Percentiles rank a stretch among this genome's conserved stretches.
Conservation (phyloP, 2,113 vertebrate species). For the Xiphophorus maculatus region DNA sequence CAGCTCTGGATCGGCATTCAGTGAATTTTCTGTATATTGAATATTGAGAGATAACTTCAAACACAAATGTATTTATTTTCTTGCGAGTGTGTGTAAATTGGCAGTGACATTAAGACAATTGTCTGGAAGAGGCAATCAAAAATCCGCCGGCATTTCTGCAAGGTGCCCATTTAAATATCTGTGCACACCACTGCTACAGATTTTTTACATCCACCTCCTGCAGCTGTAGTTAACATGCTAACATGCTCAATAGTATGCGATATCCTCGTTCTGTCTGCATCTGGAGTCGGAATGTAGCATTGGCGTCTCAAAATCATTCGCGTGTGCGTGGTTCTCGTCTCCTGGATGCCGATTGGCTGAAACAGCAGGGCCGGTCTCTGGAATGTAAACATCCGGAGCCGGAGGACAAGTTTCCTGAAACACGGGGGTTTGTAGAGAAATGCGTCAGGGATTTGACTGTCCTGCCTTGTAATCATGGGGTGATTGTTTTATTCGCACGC, state of each 20-base stretch:
- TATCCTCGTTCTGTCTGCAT: not conserved
- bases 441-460: conserved; percentile 9
- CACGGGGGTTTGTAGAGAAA: conserved; percentile 7
- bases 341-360: conserved; percentile 47
- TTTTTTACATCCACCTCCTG: too few species aligned
- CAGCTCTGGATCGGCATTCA: too few species aligned
- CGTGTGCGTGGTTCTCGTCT: conserved; percentile 15
- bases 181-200: too few species aligned
- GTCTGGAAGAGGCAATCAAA: too few species aligned
- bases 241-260: not conserved
- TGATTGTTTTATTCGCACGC: conserved; percentile 36
- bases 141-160: too few species aligned
- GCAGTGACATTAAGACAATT: too few species aligned
- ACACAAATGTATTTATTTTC: too few species aligned
- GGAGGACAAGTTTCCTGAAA: conserved; percentile 15
- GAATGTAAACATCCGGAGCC: conserved; percentile 55
- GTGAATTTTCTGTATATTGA: too few species aligned
- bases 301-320: conserved; percentile 30
- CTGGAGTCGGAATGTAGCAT: not conserved
- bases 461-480: conserved; percentile 29
- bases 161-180: too few species aligned
- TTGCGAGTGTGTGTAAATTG: too few species aligned
- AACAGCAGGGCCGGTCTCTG: conserved; percentile 22
- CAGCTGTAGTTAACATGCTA: not conserved
- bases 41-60: too few species aligned